Percentiles rank a stretch among this genome's conserved stretches.
Conservation (phyloP, 2,888 invertebrate genomes). For the Rhagophthalmus giganteus region DNA sequence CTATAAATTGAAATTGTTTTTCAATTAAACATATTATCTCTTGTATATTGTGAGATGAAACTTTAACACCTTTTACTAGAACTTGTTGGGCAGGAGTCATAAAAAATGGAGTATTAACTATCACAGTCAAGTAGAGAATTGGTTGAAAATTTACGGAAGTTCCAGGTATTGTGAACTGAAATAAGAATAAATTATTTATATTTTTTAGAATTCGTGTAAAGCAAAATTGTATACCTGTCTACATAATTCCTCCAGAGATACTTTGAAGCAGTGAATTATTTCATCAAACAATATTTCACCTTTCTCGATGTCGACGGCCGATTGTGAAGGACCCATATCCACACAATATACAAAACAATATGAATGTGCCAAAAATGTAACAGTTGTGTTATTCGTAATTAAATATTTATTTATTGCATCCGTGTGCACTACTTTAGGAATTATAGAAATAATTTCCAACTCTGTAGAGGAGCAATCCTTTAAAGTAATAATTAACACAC, state of each 20-base stretch:
- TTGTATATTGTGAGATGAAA: constrained; percentile 63
- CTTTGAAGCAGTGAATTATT: constrained; percentile 60
- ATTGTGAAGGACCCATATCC: constrained; percentile 77
- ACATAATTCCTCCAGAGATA: constrained; percentile 61
- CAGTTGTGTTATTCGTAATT: constrained; percentile 61
- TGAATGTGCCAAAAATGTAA: constrained; percentile 70
- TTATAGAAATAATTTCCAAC: constrained; percentile 66
- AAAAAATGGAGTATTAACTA: constrained; percentile 76
- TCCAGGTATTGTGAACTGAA: constrained; percentile 71
- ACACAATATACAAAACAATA: constrained; percentile 76
- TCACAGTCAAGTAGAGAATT: constrained; percentile 72
- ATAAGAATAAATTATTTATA: constrained; percentile 27
- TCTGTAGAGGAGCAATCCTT: constrained; percentile 59
- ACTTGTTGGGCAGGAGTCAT: constrained; percentile 73
- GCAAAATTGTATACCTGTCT: constrained; percentile 56
- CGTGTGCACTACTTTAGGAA: constrained; percentile 59
- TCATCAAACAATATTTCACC: constrained; percentile 66
- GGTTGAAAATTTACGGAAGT: constrained; percentile 65
- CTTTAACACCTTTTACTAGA: constrained; percentile 69
- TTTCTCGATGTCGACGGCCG: constrained; percentile 67
- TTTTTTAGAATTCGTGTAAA: neutral
- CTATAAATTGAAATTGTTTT: constrained; percentile 62
- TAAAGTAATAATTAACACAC: constrained; percentile 33
- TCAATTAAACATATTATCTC: constrained; percentile 62
- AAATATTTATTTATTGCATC: constrained; percentile 57